These are phyloP conservation scores for Acromyrmex echinatior DNA, from an alignment of 1,140 invertebrate genomes.

Conservation along the genomic window DNA sequence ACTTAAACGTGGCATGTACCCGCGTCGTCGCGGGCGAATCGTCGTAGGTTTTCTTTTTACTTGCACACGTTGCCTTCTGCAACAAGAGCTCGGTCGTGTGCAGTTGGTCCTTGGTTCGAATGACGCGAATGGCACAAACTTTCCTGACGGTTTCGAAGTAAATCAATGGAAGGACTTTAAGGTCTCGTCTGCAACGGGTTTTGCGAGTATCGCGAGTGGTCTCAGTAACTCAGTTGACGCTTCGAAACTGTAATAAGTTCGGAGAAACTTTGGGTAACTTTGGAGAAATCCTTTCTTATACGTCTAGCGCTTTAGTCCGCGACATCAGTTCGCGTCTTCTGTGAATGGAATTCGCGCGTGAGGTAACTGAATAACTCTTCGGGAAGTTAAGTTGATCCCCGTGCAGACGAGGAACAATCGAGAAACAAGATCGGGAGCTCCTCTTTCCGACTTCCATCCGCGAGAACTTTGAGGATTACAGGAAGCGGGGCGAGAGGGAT, in stretches of 20 bases:
- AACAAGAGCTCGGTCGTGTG: neutral
- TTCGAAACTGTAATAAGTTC: constrained; percentile 18
- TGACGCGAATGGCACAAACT: neutral
- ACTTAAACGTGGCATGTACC: constrained; percentile 39
- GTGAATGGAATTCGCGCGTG: neutral
- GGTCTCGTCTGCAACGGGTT: neutral
- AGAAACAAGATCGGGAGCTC: constrained; percentile 44
- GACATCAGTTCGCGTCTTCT: constrained; percentile 13
- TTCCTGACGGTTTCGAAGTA: neutral
- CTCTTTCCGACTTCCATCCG: constrained; percentile 32
- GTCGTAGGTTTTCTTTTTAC: constrained; percentile 12
- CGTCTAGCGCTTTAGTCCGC: neutral
- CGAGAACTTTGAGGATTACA: constrained; percentile 61
- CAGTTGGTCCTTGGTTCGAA: neutral
- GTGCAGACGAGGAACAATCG: constrained; percentile 38
- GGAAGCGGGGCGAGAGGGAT: constrained; percentile 69
- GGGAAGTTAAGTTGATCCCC: constrained; percentile 22
- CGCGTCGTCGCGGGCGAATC: neutral
- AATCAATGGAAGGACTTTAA: neutral
- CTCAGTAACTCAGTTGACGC: neutral
- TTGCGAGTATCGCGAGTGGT: neutral
- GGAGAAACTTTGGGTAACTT: neutral
- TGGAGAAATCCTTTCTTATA: neutral
- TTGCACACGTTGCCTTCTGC: neutral
- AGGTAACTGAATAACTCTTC: constrained; percentile 32